Conservation (phyloP, 23 tunicate species). For the Clavelina lepadiformis region DNA sequence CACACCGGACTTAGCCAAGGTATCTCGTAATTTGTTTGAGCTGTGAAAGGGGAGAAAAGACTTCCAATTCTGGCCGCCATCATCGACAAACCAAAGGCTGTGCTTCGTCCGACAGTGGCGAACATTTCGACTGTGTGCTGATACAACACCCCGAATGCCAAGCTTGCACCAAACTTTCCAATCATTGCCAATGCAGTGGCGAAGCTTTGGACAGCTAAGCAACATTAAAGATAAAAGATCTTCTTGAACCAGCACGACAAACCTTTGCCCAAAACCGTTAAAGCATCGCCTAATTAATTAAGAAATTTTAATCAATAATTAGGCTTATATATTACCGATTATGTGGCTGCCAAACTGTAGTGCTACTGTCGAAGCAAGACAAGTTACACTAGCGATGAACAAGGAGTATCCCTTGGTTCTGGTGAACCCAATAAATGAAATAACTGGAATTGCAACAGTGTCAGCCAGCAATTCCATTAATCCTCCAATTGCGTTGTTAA, state of each 20-base stretch:
- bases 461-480: conserved; percentile 25
- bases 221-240: too few relatives aligned
- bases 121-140: conserved; percentile 40
- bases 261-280: too few relatives aligned
- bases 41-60: conserved; percentile 39
- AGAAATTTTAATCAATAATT: too few relatives aligned
- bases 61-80: conserved; percentile 59
- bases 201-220: conserved; percentile 13
- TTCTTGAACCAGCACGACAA: too few relatives aligned
- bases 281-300: too few relatives aligned
- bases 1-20: conserved; percentile 57
- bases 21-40: conserved; percentile 19
- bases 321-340: too few relatives aligned
- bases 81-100: conserved; percentile 41
- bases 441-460: not conserved
- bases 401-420: not conserved
- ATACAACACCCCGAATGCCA: conserved; percentile 24
- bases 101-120: conserved; percentile 46
- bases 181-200: conserved; percentile 32
- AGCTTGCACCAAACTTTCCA: conserved; percentile 45
- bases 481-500: conserved; percentile 38
- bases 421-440: conserved; percentile 8
- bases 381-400: conserved; percentile 11
- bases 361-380: conserved; percentile 11
- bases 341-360: conserved; percentile 5